Evolutionary conservation across 30 jellyfish, hydroid and myxozoan genomes (phyloP).

Genomic region (Hydra vulgaris): DNA sequence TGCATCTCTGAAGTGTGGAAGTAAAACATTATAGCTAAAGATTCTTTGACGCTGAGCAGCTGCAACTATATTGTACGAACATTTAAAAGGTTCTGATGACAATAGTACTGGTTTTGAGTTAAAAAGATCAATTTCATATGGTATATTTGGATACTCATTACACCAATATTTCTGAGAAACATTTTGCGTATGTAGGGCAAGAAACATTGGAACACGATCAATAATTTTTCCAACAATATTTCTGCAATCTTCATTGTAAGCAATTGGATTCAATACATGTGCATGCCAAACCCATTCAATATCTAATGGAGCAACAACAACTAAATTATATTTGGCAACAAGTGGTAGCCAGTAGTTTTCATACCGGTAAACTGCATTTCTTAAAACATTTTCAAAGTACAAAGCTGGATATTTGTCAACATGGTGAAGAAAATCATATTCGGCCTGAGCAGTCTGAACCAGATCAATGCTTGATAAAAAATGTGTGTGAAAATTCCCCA

Average conservation of each 20-base stretch:
- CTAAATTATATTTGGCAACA: constrained; percentile 11
- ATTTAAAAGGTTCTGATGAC: constrained; percentile 18
- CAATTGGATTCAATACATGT: constrained; percentile 25
- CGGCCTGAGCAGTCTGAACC: constrained; percentile 20
- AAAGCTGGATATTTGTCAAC: constrained; percentile 18
- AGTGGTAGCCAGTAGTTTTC: constrained; percentile 35
- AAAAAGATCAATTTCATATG: constrained; percentile 36
- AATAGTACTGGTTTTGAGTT: constrained; percentile 27
- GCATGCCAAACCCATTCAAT: constrained; percentile 42
- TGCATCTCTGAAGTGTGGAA: constrained; percentile 66
- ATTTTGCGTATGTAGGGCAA: constrained; percentile 7
- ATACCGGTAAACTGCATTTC: constrained; percentile 26
- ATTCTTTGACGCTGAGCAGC: constrained; percentile 60
- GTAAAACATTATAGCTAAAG: constrained; percentile 42
- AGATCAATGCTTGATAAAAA: too few relatives aligned
- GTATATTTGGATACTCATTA: constrained; percentile 50
- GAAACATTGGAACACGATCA: constrained; percentile 17
- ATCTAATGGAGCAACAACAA: constrained; percentile 22
- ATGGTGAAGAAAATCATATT: constrained; percentile 23
- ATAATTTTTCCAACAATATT: constrained; percentile 14
- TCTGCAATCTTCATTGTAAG: constrained; percentile 27
- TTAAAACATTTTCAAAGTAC: background rate
- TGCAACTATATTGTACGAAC: constrained; percentile 25
- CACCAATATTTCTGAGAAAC: constrained; percentile 41
- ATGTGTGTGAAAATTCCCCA: too few relatives aligned